Evolutionary conservation across 1,140 invertebrate species (phyloP), one percentile per base, ranked within the genome.

Genomic region (Drosophila kanapiae): DNA sequence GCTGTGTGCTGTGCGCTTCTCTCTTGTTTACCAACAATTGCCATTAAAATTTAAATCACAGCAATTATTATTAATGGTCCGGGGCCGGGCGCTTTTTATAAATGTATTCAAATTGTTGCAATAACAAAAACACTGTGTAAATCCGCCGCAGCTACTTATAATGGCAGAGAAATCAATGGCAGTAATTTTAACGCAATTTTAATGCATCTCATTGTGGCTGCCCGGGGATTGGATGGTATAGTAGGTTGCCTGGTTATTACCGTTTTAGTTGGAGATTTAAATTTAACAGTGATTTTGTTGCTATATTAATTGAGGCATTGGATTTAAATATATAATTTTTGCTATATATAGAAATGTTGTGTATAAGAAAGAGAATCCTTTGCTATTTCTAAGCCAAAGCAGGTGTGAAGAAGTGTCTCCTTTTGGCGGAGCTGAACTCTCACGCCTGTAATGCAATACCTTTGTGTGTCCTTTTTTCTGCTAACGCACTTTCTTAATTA

Each of bases 41-140:
- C 86, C 86, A 91, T 91, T 91, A 91, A 91, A 91, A 91, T 91
- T 91, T 91, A 86, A 91, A 91, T 75, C 86, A 83, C 58, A 82
- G 80, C 86, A 91, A 91, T 91, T 91, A 91, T 91, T 86, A 91
- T 91, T 91, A 80, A 91, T 91, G 86, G 82, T 70, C 68, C 16
- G 33, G 62, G 78, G 72, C 61, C 14, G 75, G 69, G 64, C 65
- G 51, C 63, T 80, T 86, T 91, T 91, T 80, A 85, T 91, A 86
- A 83, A 87, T 88, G 83, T 86, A 74, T 75, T 86, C 83, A 79
- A 87, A 86, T 87, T 87, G 83, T 42, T 59, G 54, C 75, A 77
- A 65, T 75, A 65, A 59, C 65, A 60, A 57, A 35, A 70, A 56
- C 18, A 54, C 10, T 13, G 37, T 29, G 16, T 23, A 70, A 49